Base-by-base conservation (phyloP, 2,888 invertebrate genomes). In the Zaprionus bogoriensis region DNA sequence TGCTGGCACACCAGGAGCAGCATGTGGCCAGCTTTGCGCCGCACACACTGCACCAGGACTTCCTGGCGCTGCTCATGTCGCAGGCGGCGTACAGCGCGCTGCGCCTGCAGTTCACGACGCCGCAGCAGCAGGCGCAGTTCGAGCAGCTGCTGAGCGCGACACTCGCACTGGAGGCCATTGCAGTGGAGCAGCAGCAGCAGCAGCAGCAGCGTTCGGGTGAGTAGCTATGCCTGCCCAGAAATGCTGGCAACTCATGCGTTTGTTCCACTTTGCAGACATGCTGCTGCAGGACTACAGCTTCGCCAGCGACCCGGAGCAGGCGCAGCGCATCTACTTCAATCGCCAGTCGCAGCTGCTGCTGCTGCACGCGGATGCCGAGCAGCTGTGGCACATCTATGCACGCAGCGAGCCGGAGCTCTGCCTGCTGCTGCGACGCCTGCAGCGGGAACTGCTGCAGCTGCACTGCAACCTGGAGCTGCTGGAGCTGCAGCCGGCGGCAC, bases 1-100 rank as follows among this genome's bases (percentile, higher is more conserved):
- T 89, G 32, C 48, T 89, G 19, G 52, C 62, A 10, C 50, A 78
- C 3, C 74, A 71, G 28, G 57, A 68, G 10, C 22, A 53, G 2
- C 71, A 74, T 61, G 63, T 69, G 10, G 66, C 89, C 2, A 73
- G 45, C 9, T 90, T 90, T 46, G 44, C 52, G 0, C 27, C 68
- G 2, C 5, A 48, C 0, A 77, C 79, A 2, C 14, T 90, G 41
- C 87, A 90, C 58, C 88, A 89, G 41, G 90, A 90, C 57, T 84
- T 90, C 45, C 63, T 90, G 10, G 82, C 90, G 3, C 75, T 87
- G 14, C 74, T 88, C 4, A 73, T 87, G 65, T 71, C 85, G 0
- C 73, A 86, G 10, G 54, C 72, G 2, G 50, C 68, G 2, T 72
- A 80, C 9, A 71, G 77, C 12, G 63, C 62, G 1, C 17, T 88